Base-by-base conservation (phyloP, 2,888 invertebrate genomes). In the Creontiades dilutus region DNA sequence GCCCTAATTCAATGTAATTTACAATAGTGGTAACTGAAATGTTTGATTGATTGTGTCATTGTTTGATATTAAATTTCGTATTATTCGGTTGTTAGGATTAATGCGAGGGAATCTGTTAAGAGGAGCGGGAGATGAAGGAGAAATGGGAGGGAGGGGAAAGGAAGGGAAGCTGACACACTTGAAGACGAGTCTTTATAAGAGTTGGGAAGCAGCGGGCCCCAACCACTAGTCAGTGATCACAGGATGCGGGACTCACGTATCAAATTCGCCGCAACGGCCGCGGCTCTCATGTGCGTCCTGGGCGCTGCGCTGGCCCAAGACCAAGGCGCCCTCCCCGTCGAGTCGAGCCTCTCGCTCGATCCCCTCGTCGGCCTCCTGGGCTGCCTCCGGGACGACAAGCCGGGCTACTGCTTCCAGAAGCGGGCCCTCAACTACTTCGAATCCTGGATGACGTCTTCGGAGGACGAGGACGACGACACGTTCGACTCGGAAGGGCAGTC, bases 391-490 rank as follows among this genome's bases (percentile, higher is more conserved):
- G 91, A 89, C 27, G 81, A 78, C 75, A 55, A 61, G 47, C 91
- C 91, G 19, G 91, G 90, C 80, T 90, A 88, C 84, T 91, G 91
- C 82, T 87, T 91, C 14, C 88, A 90, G 52, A 89, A 90, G 78
- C 19, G 91, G 52, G 91, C 91, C 14, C 68, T 91, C 52, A 80
- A 84, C 27, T 90, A 90, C 84, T 90, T 91, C 86, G 91, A 91
- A 86, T 82, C 87, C 12, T 91, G 91, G 91, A 68, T 91, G 76
- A 90, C 91, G 48, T 61, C 89, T 9, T 90, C 88, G 16, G 91
- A 90, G n/a, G 89, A 91, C 48, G 90, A 87, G 28, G 88, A 90
- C n/a, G 88, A 87, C 46, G 91, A 87, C 19, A 68, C 82, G 46
- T 81, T 85, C 46, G 90, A 90, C 46, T 89, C 82, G 68, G 90